phyloP scores from a whole-genome alignment of 2,113 vertebrate genomes.

The Phrynosoma platyrhinos region DNA sequence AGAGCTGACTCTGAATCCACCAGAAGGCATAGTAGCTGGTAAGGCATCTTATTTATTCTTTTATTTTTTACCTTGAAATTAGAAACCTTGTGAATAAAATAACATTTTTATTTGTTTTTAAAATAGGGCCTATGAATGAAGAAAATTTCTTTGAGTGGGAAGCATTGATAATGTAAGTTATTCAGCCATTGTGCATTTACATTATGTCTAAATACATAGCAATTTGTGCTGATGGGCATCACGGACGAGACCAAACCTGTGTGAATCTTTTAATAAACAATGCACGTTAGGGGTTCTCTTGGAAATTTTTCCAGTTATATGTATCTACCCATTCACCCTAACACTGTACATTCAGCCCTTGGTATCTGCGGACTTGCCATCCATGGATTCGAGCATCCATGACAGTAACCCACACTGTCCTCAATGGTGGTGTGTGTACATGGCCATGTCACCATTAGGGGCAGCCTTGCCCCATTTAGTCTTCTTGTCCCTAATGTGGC shows the following conservation, averaged over 20 bases:
- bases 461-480: no score
- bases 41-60: conserved; percentile 59
- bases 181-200: background rate
- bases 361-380: no score
- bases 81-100: conserved; percentile 5
- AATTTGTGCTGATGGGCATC: background rate
- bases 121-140: conserved; percentile 92
- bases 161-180: conserved; percentile 96
- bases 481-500: no score
- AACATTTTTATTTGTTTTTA: conserved; percentile 33
- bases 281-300: background rate
- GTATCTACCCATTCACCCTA: background rate
- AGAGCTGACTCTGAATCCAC: conserved; percentile 96
- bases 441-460: no score
- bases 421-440: no score
- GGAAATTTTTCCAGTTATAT: background rate
- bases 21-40: conserved; percentile 98
- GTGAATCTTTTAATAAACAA: background rate
- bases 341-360: no score
- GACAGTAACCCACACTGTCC: no score
- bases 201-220: background rate
- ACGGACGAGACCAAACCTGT: background rate
- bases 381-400: no score
- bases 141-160: conserved; percentile 99
- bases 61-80: background rate